Base-by-base conservation (phyloP, 2,888 invertebrate genomes). In the Diaperis boleti region DNA sequence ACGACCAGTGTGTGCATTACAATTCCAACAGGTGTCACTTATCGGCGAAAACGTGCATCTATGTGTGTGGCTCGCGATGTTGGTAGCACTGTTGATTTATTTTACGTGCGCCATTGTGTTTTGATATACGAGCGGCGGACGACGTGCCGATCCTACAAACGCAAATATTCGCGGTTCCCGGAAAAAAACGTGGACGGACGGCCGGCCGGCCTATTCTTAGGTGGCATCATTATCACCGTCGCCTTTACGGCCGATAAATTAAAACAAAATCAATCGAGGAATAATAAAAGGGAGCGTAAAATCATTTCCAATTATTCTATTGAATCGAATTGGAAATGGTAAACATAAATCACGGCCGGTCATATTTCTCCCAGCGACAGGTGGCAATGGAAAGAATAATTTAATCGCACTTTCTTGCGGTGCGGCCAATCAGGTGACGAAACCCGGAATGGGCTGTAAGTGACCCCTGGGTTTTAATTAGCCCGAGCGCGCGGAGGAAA, bases 11-110 rank as follows among this genome's bases (percentile, higher is more conserved):
- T n/a, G 22, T 33, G 45, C 56, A 29, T 56, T 56, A 56, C 56
- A 56, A 45, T 56, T 65, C 59, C 66, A 68, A 68, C 68, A 68
- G 68, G 68, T 66, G 68, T 68, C 66, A 61, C 61, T 66, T 68
- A 66, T 68, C 68, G 64, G 62, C 47, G 54, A 44, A 56, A 56
- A 56, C 54, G 54, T 54, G 54, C 54, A 54, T 42, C 54, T 54
- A 44, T 44, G 56, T 56, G 56, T 56, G 45, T 56, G 45, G 56
- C 33, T 31, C 26, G 49, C 52, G 33, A 39, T 52, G 56, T 45
- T 56, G 56, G 56, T 56, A 56, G 56, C 56, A 41, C 54, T 56
- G 56, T 44, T 56, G 56, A 56, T 56, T 56, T 56, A 56, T 56
- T 56, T 56, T 45, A 56, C 56, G 45, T 45, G 45, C 35, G 37